Evolutionary conservation across 1,140 invertebrate species (phyloP).

Genomic region (Thalassaphorura encarpata): DNA sequence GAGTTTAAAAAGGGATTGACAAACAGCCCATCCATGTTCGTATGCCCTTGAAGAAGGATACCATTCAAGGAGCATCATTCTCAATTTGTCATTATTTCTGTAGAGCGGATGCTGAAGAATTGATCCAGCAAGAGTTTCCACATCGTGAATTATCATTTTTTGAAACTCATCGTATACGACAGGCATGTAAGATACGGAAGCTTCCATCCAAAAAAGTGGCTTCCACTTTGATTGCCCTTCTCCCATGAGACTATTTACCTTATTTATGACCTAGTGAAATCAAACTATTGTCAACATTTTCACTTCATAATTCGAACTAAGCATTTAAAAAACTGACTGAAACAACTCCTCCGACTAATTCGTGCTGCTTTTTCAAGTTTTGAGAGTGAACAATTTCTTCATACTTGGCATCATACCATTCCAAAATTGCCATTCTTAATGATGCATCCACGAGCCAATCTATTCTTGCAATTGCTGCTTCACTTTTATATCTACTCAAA

Average conservation of each 20-base stretch:
- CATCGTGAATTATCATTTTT: conserved; percentile 29
- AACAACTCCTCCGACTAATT: no score
- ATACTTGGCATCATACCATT: conserved; percentile 25
- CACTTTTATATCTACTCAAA: conserved; percentile 8
- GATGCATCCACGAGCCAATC: conserved; percentile 6
- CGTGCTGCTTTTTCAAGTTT: not conserved
- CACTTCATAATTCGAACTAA: not conserved
- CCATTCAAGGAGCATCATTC: conserved; percentile 11
- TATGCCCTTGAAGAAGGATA: no score
- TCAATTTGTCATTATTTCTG: conserved; percentile 13
- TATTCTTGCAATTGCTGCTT: not conserved
- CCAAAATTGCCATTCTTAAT: conserved; percentile 19
- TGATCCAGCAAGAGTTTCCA: conserved; percentile 14
- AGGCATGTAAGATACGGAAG: conserved; percentile 18
- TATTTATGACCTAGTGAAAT: conserved; percentile 13
- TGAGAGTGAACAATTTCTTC: conserved; percentile 3
- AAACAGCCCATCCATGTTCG: conserved; percentile 7
- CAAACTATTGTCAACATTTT: not conserved
- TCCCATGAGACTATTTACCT: conserved; percentile 14
- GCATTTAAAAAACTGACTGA: no score
- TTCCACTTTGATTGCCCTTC: conserved; percentile 16
- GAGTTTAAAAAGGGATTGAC: conserved; percentile 18
- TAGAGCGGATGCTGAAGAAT: conserved; percentile 3
- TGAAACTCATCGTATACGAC: conserved; percentile 28
- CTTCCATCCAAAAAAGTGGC: conserved; percentile 21